Conservation (phyloP, 2,797 vertebrate species). For the Sciaenops ocellatus region DNA sequence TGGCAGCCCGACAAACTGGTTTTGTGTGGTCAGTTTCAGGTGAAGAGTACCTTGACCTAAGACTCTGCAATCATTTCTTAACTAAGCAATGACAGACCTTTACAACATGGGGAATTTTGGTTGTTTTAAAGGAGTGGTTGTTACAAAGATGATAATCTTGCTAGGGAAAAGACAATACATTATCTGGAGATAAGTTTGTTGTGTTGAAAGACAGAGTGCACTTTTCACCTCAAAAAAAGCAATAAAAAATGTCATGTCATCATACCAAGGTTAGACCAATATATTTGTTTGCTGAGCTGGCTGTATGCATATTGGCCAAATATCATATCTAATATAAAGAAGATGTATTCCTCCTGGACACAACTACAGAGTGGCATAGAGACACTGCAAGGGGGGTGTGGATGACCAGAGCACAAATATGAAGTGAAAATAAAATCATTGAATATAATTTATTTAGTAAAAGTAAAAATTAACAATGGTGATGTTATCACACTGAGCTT, state of each 20-base stretch:
- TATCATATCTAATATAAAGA: conserved; percentile 2
- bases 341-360: background rate
- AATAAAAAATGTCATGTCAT: background rate
- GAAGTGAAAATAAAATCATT: too few species aligned
- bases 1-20: conserved; percentile 64
- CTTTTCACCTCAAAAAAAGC: conserved; percentile 21
- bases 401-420: too few species aligned
- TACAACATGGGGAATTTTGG: background rate
- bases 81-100: conserved; percentile 28
- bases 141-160: conserved; percentile 12
- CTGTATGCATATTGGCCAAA: background rate
- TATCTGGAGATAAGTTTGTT: conserved; percentile 3
- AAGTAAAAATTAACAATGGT: too few species aligned
- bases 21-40: conserved; percentile 78
- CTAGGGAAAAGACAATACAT: conserved; percentile 18
- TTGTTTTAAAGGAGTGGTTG: background rate
- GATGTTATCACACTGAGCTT: too few species aligned
- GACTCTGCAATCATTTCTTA: conserved; percentile 57
- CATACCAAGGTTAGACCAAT: background rate
- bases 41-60: conserved; percentile 70
- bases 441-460: too few species aligned
- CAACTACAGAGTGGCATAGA: too few species aligned
- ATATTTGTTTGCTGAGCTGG: background rate
- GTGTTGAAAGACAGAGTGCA: background rate
- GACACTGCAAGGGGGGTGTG: too few species aligned